A percentile compares a stretch with the other conserved stretches of the same genome.
These are phyloP conservation scores for Ichneumon xanthorius DNA, from an alignment of 2,888 invertebrate genomes.

Conservation along the genomic window DNA sequence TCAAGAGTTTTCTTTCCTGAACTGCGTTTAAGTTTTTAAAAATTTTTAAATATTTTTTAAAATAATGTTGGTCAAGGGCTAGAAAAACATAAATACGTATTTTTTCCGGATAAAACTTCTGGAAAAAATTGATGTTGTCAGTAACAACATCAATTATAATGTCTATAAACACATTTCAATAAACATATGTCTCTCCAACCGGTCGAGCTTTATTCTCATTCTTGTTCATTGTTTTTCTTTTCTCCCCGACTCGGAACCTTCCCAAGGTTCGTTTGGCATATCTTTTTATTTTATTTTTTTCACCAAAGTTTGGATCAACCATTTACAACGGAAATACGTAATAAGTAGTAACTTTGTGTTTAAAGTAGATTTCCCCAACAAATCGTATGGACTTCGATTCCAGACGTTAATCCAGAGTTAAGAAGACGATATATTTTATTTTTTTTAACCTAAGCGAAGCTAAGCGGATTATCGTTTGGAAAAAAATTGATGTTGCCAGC, in stretches of 20 bases:
- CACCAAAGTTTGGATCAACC: neutral
- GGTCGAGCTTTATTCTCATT: slow-evolving; percentile 19
- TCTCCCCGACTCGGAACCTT: neutral
- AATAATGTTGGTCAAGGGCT: no score
- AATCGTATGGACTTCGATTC: no score
- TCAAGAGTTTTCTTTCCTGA: no score
- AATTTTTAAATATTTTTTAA: no score
- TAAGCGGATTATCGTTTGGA: slow-evolving; percentile 60
- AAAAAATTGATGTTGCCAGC: slow-evolving; percentile 50
- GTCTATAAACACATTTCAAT: slow-evolving; percentile 46
- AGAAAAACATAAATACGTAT: no score
- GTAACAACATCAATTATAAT: neutral
- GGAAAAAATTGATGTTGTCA: slow-evolving; percentile 46
- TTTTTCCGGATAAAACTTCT: neutral
- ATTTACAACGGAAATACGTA: neutral
- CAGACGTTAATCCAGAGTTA: slow-evolving; percentile 16
- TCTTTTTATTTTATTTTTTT: neutral
- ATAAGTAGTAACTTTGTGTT: neutral
- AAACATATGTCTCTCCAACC: neutral
- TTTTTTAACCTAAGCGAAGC: slow-evolving; percentile 5
- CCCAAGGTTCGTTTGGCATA: neutral
- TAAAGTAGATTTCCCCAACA: no score
- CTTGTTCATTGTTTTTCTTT: neutral
- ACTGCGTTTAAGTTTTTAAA: no score
- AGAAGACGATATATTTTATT: no score